Evolutionary conservation across 2,797 vertebrate genomes (phyloP).

Genomic region (Myripristis murdjan): DNA sequence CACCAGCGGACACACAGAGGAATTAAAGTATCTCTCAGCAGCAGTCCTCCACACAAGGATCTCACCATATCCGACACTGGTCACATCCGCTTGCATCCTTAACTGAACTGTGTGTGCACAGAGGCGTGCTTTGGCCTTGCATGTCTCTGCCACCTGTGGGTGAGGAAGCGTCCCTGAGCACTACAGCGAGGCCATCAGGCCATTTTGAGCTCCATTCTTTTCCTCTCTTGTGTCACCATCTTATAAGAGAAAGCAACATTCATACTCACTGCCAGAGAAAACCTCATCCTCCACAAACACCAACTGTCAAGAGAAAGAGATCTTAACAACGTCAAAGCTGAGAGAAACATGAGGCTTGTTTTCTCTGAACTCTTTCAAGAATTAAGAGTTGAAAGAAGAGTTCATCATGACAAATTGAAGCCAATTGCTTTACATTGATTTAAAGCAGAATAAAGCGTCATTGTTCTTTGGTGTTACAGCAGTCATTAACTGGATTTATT

Average conservation of each 20-base stretch:
- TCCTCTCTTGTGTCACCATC: slow-evolving; percentile 41
- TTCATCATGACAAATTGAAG: neutral
- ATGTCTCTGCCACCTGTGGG: slow-evolving; percentile 22
- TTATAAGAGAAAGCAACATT: slow-evolving; percentile 42
- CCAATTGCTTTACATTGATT: slow-evolving; percentile 2
- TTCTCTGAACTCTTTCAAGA: neutral
- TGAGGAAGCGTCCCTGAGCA: slow-evolving; percentile 40
- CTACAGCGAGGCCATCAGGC: slow-evolving; percentile 40
- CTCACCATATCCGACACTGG: slow-evolving; percentile 18
- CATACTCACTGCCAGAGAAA: slow-evolving; percentile 50
- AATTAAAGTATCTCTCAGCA: slow-evolving; percentile 35
- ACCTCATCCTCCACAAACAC: slow-evolving; percentile 52
- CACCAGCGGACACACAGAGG: slow-evolving; percentile 3
- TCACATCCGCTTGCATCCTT: slow-evolving; percentile 14
- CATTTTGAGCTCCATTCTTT: slow-evolving; percentile 37
- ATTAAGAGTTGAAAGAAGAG: neutral
- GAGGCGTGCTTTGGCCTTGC: slow-evolving; percentile 43
- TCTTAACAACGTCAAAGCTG: neutral
- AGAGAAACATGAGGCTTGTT: neutral
- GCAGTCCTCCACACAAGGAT: slow-evolving; percentile 29
- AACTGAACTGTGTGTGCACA: slow-evolving; percentile 26
- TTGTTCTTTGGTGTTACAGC: slow-evolving; percentile 16
- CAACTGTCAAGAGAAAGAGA: slow-evolving; percentile 25
- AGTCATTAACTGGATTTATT: slow-evolving; percentile 28
- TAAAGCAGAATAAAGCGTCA: slow-evolving; percentile 18